These are phyloP conservation scores for Hyles vespertilio DNA, from an alignment of 1,140 invertebrate species.

Conservation along the genomic window DNA sequence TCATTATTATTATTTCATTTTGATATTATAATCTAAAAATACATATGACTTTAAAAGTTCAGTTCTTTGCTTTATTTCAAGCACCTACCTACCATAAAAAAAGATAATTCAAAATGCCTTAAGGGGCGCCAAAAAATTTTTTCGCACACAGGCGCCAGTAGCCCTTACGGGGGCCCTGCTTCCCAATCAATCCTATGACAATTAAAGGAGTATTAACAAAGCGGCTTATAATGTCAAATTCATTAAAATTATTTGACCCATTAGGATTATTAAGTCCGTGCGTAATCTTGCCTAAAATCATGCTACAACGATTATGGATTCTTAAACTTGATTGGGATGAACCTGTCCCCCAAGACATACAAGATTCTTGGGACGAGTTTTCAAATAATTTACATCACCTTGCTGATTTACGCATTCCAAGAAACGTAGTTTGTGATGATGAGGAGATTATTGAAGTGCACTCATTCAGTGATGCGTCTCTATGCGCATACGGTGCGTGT, in stretches of 20 bases:
- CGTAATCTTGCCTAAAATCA: constrained; percentile 30
- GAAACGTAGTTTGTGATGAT: constrained; percentile 3
- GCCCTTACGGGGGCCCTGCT: no score
- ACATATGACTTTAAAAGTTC: no score
- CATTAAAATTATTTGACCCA: constrained; percentile 38
- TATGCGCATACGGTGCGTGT: constrained; percentile 14
- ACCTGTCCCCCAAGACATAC: constrained; percentile 15
- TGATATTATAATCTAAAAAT: no score
- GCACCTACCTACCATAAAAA: no score
- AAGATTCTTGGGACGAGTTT: constrained; percentile 19
- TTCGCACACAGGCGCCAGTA: no score
- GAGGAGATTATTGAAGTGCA: constrained; percentile 10
- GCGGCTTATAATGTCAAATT: constrained; percentile 41
- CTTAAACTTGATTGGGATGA: constrained; percentile 34
- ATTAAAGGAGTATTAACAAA: constrained; percentile 33
- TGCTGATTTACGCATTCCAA: constrained; percentile 7
- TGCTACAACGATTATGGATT: constrained; percentile 48
- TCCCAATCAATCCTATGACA: constrained; percentile 15
- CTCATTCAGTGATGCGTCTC: constrained; percentile 19
- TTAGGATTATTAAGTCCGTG: constrained; percentile 39
- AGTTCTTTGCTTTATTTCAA: no score
- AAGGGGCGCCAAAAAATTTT: no score
- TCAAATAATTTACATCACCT: constrained; percentile 5
- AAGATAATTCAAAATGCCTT: no score
- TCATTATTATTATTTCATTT: no score